These are phyloP conservation scores for Aspidiotus destructor DNA, from an alignment of 2,888 invertebrate genomes.

Conservation along the genomic window DNA sequence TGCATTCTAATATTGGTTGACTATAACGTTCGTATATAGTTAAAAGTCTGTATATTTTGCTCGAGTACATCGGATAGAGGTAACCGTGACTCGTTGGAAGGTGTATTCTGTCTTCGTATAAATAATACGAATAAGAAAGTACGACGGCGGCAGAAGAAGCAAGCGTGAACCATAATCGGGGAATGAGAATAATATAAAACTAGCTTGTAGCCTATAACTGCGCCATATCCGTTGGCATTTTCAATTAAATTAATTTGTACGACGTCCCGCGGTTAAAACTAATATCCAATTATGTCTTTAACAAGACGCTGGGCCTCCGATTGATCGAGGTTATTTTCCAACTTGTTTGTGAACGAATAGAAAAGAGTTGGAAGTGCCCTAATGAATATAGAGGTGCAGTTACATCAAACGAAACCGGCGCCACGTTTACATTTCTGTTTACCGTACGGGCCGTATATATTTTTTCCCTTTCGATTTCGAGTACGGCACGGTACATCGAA, in stretches of 20 bases:
- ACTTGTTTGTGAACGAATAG: background rate
- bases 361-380: background rate
- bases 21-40: no score
- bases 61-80: no score
- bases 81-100: no score
- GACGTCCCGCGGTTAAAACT: conserved; percentile 4
- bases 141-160: no score
- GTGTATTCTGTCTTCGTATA: no score
- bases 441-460: background rate
- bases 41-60: no score
- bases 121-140: no score
- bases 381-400: conserved; percentile 4
- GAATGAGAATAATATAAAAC: background rate
- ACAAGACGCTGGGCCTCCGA: conserved; percentile 2
- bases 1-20: no score
- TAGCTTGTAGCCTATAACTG: no score
- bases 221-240: background rate
- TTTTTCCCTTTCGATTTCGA: background rate
- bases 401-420: conserved; percentile 1
- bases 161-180: background rate
- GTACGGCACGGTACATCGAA: background rate
- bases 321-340: background rate
- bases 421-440: background rate
- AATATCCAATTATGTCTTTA: conserved; percentile 4
- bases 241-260: conserved; percentile 4